Evolutionary conservation across 1,140 invertebrate species (phyloP), one percentile per base, ranked within the genome.

Genomic region (Mactra quadrangularis): DNA sequence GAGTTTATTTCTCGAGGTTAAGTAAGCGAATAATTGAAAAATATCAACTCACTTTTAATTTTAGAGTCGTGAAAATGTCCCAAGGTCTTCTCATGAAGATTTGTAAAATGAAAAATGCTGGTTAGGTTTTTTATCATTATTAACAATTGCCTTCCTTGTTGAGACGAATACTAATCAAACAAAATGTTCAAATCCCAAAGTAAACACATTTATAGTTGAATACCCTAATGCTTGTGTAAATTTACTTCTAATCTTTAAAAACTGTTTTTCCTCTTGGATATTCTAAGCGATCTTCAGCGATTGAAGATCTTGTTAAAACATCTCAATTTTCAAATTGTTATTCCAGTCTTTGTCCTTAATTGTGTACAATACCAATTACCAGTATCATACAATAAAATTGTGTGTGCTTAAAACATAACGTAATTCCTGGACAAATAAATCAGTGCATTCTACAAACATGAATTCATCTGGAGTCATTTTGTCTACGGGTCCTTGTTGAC

Each of bases 391-490:
- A 45, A 17, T 31, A 31, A 59, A 71, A 66, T 59, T 31, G 50
- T 81, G 77, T 81, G 77, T 81, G 45, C 64, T 57, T 33, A 41
- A 55, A 70, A 71, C 47, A 70, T 52, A 57, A 22, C 70, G 53
- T 70, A 59, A 81, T 55, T 81, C 66, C 47, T 52, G 35, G 33
- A 71, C 77, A 81, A 81, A 81, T 81, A 81, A 71, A 68, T 78
- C 62, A 41, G 35, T 55, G 55, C 53, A 81, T 60, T 71, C 53
- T 81, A 59, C 62, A 66, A 81, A 81, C 47, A 66, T 29, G 27
- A 71, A 33, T 29, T 41, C 33, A 66, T 70, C 77, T 81, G 64
- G 62, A 78, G 76, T 66, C 76, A 78, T 62, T 52, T 64, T 52
- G 64, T 68, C 64, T 22, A 31, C 41, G 13, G 19, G 64, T 22